Evolutionary conservation across 1,140 invertebrate species (phyloP), one percentile per base, ranked within the genome.

Genomic region (Bombus confusus): DNA sequence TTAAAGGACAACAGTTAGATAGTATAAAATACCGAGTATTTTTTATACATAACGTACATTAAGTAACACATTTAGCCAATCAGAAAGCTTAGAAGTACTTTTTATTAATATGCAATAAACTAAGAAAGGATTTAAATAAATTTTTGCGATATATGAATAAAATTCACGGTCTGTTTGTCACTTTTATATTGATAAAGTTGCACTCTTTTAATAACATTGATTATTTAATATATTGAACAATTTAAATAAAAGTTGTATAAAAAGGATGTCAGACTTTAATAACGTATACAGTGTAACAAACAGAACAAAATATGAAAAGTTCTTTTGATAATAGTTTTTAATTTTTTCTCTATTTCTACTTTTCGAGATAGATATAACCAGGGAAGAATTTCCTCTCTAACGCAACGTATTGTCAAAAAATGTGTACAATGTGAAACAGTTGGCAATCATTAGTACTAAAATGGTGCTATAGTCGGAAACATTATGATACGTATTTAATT

Each of bases 401-500:
- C 18, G 47, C 18, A 52, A 34, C 5, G 9, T 39, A n/a, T 73
- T 75, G 31, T 34, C 3, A 25, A 47, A 39, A 81, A 75, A 43
- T 47, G 9, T 12, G 15, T 77, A 72, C 31, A 59, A 41, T 59
- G 18, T n/a, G 47, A 74, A 37, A 43, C 64, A 69, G 82, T 83
- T 83, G 81, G 82, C 75, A 78, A 84, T 84, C 64, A 22, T 84
- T n/a, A 71, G 52, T 41, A 57, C 31, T 52, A 66, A 73, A 52
- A 85, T 52, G 59, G 41, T 64, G 41, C 66, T 79, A n/a, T 41
- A 28, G 47, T 47, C 15, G 22, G 31, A 39, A 22, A 4, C 43
- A 34, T 47, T 25, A 74, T 52, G 57, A 80, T 86, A 68, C 62
- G 43, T 66, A 74, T 75, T 73, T 82, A 86, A 74, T 82, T 82